Evolutionary conservation across 2,797 vertebrate genomes (phyloP).

Genomic region (Hemitrygon akajei): DNA sequence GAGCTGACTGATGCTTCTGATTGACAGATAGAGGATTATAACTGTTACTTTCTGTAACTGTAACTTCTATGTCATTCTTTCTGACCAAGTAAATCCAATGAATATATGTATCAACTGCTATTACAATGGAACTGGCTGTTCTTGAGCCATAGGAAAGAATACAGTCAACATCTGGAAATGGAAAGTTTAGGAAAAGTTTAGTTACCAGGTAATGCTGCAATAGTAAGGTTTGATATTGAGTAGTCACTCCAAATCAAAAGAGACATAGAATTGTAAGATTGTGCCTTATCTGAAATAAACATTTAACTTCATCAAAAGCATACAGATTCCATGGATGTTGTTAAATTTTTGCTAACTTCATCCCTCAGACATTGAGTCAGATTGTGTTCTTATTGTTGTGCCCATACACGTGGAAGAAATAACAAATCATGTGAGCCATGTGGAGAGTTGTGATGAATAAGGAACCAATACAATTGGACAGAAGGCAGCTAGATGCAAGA

Average conservation of each 20-base stretch:
- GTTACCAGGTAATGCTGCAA: not conserved
- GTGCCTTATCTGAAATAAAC: not conserved
- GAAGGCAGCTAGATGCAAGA: too few relatives aligned
- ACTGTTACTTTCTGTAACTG: not conserved
- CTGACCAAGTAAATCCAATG: not conserved
- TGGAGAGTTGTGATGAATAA: too few relatives aligned
- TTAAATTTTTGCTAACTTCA: not conserved
- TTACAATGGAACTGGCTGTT: constrained; percentile 2
- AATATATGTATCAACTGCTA: not conserved
- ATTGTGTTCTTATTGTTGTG: too few relatives aligned
- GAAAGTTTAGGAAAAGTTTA: not conserved
- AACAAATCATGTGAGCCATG: too few relatives aligned
- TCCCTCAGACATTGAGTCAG: not conserved
- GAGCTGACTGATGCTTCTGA: not conserved
- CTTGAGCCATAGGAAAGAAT: not conserved
- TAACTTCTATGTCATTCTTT: not conserved
- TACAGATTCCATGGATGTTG: too few relatives aligned
- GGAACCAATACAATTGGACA: too few relatives aligned
- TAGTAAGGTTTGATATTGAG: not conserved
- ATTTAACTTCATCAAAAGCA: not conserved
- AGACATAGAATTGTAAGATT: not conserved
- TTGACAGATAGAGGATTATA: constrained; percentile 1
- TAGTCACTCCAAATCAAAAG: too few relatives aligned
- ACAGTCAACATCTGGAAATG: not conserved
- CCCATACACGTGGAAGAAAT: too few relatives aligned